Evolutionary conservation across 2,888 invertebrate genomes (phyloP), one percentile per base, ranked within the genome.

Genomic region (Pterobdella sp.): DNA sequence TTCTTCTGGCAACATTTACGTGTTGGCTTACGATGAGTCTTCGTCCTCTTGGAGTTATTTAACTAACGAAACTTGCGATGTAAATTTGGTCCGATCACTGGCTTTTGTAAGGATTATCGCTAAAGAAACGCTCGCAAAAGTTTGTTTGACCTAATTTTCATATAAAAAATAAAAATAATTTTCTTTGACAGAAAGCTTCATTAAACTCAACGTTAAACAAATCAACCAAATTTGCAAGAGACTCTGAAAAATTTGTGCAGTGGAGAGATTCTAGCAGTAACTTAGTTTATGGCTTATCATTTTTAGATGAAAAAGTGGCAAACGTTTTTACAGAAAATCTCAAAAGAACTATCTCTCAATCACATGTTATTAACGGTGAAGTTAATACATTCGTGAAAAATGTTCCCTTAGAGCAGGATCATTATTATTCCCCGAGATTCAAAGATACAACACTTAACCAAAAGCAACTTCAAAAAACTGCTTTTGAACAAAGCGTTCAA

Each of bases 251-350:
- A 2, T 69, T 69, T 52, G 42, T 69, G 31, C 37, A 69, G 52
- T 69, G 69, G 69, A 49, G 69, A 10, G 69, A 69, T 32, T 49
- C 56, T 1, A 36, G 32, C 22, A 29, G n/a, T 29, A 37, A 10
- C 7, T 29, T 26, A 3, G 52, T 69, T 32, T 69, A 29, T 32
- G 69, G 69, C 31, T 10, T 69, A 1, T 37, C 36, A n/a, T 69
- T 69, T 32, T 42, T 34, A 18, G 31, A 29, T 10, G 49, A 42
- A 7, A 1, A 42, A 3, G 69, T 52, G 2, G 69, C 69, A 2
- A 29, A 29, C 22, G n/a, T 31, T 14, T 69, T 69, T 26, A 34
- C 52, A 7, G 56, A 22, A n/a, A n/a, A 26, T 42, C 32, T 69
- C 34, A 36, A 26, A 10, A 69, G 29, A n/a, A 14, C 34, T 14